These are phyloP conservation scores for Heterocephalus glaber DNA, from an alignment of 2,113 vertebrate genomes.

Conservation along the genomic window DNA sequence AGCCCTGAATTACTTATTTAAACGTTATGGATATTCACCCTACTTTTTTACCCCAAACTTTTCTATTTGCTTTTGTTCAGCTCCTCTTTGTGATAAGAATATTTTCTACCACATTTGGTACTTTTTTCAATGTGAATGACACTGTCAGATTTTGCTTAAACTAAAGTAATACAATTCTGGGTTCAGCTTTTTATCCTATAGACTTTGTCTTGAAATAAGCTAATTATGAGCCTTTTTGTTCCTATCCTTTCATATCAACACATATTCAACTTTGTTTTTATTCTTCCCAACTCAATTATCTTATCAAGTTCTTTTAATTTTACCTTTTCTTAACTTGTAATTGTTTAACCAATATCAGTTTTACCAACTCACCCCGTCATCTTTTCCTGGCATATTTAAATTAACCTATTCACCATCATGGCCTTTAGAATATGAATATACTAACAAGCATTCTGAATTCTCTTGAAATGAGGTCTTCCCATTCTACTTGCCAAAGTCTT, in stretches of 20 bases:
- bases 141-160: background rate
- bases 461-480: background rate
- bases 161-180: background rate
- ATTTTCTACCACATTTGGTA: background rate
- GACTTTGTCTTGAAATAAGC: background rate
- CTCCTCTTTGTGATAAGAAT: background rate
- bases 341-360: background rate
- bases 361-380: background rate
- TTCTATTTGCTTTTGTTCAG: background rate
- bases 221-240: background rate
- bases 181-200: background rate
- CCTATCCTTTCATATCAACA: background rate
- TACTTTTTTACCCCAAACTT: background rate
- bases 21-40: background rate
- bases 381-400: background rate
- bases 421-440: background rate
- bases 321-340: background rate
- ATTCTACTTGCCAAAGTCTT: background rate
- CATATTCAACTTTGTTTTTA: background rate
- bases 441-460: background rate
- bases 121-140: background rate
- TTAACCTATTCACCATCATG: background rate
- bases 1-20: background rate
- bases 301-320: background rate
- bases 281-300: background rate